Base-by-base conservation (phyloP, 2,888 invertebrate species). In the Temnothorax ravouxi region DNA sequence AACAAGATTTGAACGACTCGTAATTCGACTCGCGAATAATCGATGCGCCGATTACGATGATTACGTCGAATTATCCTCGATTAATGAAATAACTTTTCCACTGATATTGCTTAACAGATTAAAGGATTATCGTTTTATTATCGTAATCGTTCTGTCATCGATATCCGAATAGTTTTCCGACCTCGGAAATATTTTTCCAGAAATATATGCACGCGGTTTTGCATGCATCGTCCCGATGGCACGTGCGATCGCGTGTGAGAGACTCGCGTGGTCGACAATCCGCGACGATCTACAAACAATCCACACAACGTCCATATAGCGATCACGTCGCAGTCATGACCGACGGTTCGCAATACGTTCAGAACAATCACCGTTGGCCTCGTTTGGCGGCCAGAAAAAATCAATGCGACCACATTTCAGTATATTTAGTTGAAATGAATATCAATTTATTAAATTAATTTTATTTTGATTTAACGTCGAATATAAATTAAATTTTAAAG, bases 211-310 rank as follows among this genome's bases (percentile, higher is more conserved):
- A 79, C 21, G 21, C 59, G 11, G 21, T n/a, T n/a, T 11, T 18
- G 25, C 47, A 44, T n/a, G 11, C 44, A 25, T 77, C 52, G 41
- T 0, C 41, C n/a, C 25, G 54, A 66, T 44, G 47, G 47, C 62
- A 72, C 50, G 74, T 52, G 74, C 64, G 79, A 69, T 83, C 41
- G 84, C 71, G 64, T 80, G 80, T 34, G 34, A 38, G 52, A 34
- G 47, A 56, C 62, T 86, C 79, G 88, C 85, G 71, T 76, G 84
- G 75, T 77, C 71, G 71, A 72, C 62, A 76, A 82, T 85, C 75
- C 64, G 34, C 77, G 79, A 72, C 50, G 83, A 69, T 61, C 41
- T 72, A 79, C 29, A 44, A 18, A 21, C 47, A 47, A 67, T 69
- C 50, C 21, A 9, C 13, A n/a, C 13, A n/a, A n/a, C 61, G 69